Conservation (phyloP, 2,113 vertebrate species). For the Microtus pennsylvanicus region DNA sequence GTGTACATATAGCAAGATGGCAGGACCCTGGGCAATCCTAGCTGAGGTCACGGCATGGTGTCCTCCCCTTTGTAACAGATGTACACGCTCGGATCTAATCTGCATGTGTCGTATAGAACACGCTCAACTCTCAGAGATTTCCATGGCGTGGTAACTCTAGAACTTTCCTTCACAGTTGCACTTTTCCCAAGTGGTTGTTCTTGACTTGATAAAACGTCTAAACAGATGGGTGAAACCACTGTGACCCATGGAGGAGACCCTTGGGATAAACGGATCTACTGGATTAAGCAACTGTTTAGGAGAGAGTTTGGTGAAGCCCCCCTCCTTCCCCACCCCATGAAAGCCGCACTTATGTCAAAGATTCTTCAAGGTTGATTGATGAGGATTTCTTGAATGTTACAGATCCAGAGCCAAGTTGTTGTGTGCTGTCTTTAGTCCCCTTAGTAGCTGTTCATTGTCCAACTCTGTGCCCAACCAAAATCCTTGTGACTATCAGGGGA, state of each 20-base stretch:
- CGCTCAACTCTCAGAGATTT: neutral
- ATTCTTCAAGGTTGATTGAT: neutral
- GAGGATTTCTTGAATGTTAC: neutral
- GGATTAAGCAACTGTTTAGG: slow-evolving; percentile 46
- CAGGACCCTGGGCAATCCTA: rapidly evolving
- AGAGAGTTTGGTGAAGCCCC: neutral
- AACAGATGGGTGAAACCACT: neutral
- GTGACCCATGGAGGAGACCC: neutral
- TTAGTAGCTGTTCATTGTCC: neutral
- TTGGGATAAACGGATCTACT: neutral
- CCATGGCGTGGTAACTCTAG: neutral
- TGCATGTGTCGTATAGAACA: neutral
- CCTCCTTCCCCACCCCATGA: no score
- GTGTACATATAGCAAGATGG: neutral
- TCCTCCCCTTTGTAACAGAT: neutral
- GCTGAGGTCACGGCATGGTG: rapidly evolving
- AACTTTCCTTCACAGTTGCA: neutral
- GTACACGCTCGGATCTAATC: neutral
- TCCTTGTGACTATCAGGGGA: neutral
- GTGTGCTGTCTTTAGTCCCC: neutral
- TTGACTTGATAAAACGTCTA: slow-evolving; percentile 33
- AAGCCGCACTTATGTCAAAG: neutral
- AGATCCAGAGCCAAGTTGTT: neutral
- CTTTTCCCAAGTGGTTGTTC: neutral
- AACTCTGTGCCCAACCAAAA: neutral